Percentiles rank a stretch among this genome's conserved stretches.
Conservation (phyloP, 2,113 vertebrate species). For the Lycaon pictus region DNA sequence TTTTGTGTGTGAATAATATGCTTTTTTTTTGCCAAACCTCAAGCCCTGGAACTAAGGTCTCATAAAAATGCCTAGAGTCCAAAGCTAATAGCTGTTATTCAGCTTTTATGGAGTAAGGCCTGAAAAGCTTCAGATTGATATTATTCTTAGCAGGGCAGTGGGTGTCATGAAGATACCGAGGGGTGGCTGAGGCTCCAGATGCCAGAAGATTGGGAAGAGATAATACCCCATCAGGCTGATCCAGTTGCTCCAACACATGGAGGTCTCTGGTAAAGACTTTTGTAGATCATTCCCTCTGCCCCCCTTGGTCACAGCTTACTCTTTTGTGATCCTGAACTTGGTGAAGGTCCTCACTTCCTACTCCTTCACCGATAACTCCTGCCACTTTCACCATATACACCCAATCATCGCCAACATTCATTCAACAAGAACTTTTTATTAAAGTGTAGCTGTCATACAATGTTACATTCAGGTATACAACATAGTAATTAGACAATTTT, state of each 20-base stretch:
- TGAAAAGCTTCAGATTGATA: slow-evolving; percentile 79
- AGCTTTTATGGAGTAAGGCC: slow-evolving; percentile 78
- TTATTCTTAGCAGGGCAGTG: slow-evolving; percentile 59
- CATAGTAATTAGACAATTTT: background rate
- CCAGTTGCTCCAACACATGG: accelerated
- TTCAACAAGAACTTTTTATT: background rate
- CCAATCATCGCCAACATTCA: background rate
- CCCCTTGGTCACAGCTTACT: background rate
- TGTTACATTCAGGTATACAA: background rate
- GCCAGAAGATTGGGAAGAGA: background rate
- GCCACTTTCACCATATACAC: background rate
- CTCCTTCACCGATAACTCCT: accelerated
- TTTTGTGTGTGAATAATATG: slow-evolving; percentile 89
- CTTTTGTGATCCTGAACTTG: background rate
- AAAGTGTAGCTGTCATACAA: background rate
- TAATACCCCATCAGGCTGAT: accelerated
- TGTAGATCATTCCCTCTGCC: background rate
- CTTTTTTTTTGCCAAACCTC: slow-evolving; percentile 88
- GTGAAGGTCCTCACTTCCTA: background rate
- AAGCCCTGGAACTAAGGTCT: slow-evolving; percentile 88
- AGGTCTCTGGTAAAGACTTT: background rate
- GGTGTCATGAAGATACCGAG: slow-evolving; percentile 14
- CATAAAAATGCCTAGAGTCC: slow-evolving; percentile 89
- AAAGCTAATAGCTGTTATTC: slow-evolving; percentile 87
- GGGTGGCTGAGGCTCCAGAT: background rate